These are phyloP conservation scores for Heliothis virescens DNA, from an alignment of 1,140 invertebrate genomes.

Conservation along the genomic window DNA sequence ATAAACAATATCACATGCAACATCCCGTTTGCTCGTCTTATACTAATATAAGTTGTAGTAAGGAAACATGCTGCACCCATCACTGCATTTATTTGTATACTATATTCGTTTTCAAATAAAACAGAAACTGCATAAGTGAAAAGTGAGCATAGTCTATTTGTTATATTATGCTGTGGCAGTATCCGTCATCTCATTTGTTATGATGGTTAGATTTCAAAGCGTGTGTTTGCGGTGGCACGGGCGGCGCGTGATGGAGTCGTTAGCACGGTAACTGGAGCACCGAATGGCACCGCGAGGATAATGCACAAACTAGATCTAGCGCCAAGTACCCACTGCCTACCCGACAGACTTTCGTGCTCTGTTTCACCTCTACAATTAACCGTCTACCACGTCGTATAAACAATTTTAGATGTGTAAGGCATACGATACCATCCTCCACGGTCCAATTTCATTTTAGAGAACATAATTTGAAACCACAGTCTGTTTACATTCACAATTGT, in stretches of 20 bases:
- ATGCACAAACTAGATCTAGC: conserved; percentile 65
- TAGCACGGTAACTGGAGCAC: conserved; percentile 68
- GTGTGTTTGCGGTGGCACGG: conserved; percentile 43
- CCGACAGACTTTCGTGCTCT: conserved; percentile 70
- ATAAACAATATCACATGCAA: neutral
- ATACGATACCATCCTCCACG: conserved; percentile 24
- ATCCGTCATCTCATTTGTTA: conserved; percentile 4
- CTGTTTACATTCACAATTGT: neutral
- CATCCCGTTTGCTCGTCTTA: conserved; percentile 19
- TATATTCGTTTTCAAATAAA: too few relatives aligned
- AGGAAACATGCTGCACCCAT: neutral
- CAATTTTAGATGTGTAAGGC: conserved; percentile 26
- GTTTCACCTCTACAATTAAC: conserved; percentile 66
- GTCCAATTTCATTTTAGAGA: conserved; percentile 12
- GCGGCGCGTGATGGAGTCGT: conserved; percentile 57
- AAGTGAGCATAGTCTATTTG: neutral
- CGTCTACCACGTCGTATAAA: conserved; percentile 23
- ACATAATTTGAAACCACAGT: conserved; percentile 14
- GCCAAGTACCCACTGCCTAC: conserved; percentile 48
- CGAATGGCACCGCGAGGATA: conserved; percentile 67
- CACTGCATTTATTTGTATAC: neutral
- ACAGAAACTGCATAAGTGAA: too few relatives aligned
- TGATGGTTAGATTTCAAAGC: conserved; percentile 23
- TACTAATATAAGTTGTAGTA: neutral
- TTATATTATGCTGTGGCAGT: neutral